Base-by-base conservation (phyloP, 2,113 vertebrate genomes). In the Cavia aperea region DNA sequence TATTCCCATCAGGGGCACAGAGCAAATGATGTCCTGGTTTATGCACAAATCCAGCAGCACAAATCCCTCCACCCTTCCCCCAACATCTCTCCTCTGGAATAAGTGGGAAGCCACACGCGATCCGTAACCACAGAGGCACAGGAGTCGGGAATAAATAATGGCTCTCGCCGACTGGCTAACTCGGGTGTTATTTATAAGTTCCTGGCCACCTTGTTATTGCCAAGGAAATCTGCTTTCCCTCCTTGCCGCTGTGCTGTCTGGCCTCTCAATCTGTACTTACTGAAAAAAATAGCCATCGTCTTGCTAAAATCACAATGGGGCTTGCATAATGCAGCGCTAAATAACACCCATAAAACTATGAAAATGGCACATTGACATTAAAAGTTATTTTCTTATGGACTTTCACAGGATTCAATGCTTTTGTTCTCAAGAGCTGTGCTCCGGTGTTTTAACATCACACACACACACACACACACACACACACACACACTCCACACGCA, bases 321-420 rank as follows among this genome's bases (percentile, higher is more conserved):
- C 46, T 33, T 29, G 1, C 39, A 73, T 60, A 73, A 81, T 46
- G 83, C 81, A 39, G 54, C 1, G 21, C 91, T 86, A 79, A 96
- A 93, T 75, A 82, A 89, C 75, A 60, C 84, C 33, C 0, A 79
- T 86, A 90, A 91, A 93, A 86, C 94, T 29, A 78, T 1, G 51
- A 81, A 95, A 65, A 94, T 36, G 94, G 89, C 86, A 65, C 66
- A 78, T 85, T 73, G 88, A 62, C 68, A 88, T 95, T 94, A 77
- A 54, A 91, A 94, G 83, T 79, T 94, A 68, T 95, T 93, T 96
- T 94, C 72, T 94, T 66, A 66, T 49, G 66, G 77, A 87, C 87
- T 93, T 94, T 84, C 75, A 87, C 49, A 87, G 95, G 94, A 92
- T 88, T 93, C 94, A 96, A 0, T 33, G 85, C 73, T 68, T 78